Base-by-base conservation (phyloP, 2,797 vertebrate genomes). In the Apodemus agrarius region DNA sequence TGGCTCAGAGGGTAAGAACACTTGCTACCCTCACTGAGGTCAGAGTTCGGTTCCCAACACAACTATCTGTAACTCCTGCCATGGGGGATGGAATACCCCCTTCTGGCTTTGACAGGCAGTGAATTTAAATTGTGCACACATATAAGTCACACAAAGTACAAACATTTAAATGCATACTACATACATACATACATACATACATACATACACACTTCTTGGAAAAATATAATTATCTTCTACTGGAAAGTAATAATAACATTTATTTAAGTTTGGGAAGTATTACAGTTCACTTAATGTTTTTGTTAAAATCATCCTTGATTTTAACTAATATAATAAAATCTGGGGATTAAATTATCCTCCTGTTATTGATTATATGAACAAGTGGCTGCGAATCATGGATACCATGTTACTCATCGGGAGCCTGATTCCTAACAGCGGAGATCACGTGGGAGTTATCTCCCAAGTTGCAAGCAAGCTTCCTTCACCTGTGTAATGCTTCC, bases 401-500 rank as follows among this genome's bases (percentile, higher is more conserved):
- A 59, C 29, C 79, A 88, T 69, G 63, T 14, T 80, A 57, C n/a
- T 95, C 78, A 61, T 94, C 90, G 93, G 26, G 21, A 0, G 1
- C 80, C 74, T 94, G 76, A 49, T 82, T 94, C 67, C 31, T 0
- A 2, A 22, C 43, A 37, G 31, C 31, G 69, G 76, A 92, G 89
- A 96, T 95, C 1, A 82, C 40, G 74, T 5, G 0, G 37, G 95
- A 80, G 37, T 69, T 95, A 89, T 96, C 91, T 97, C 96, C 96
- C 91, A 95, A 92, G 94, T 29, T 85, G 8, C 52, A 83, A 92
- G 92, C 52, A 83, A 92, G 92, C 16, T 82, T 3, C 95, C 91
- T 93, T 97, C 69, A 74, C 59, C 91, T 97, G 89, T 95, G 95
- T 92, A 96, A 90, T 97, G 96, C 79, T 94, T 96, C 72, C 49